Conservation (phyloP, 2,888 invertebrate genomes). For the Drosophila rubida region DNA sequence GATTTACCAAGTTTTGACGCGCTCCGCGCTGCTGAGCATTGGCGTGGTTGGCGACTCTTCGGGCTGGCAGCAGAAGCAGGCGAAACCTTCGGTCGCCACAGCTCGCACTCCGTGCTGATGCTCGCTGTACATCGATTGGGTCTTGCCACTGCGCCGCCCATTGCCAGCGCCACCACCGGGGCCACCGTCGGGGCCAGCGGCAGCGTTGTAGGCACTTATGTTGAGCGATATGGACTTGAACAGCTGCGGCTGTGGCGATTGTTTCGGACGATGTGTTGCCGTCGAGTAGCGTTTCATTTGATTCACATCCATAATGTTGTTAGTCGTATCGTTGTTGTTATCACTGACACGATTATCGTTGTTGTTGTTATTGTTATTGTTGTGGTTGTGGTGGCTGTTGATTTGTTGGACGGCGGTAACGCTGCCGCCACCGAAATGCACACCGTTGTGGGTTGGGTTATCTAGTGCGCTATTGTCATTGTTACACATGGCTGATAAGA, state of each 20-base stretch:
- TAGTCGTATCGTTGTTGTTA: constrained; percentile 31
- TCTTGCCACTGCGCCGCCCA: neutral
- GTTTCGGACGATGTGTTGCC: constrained; percentile 28
- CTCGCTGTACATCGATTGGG: constrained; percentile 1
- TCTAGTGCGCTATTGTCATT: constrained; percentile 52
- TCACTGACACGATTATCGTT: constrained; percentile 4
- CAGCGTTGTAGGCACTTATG: constrained; percentile 12
- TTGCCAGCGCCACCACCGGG: neutral
- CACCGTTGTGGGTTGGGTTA: constrained; percentile 61
- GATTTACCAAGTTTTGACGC: constrained; percentile 37
- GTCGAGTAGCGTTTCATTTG: constrained; percentile 63
- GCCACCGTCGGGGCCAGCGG: neutral
- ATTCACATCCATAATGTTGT: constrained; percentile 40
- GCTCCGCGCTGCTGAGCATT: constrained; percentile 6
- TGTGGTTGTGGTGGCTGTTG: neutral
- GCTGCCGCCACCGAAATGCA: constrained; percentile 46
- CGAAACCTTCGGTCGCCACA: constrained; percentile 54
- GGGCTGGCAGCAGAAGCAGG: constrained; percentile 59
- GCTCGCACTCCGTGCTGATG: constrained; percentile 34
- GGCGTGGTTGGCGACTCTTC: neutral
- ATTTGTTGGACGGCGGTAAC: constrained; percentile 18
- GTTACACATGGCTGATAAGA: constrained; percentile 71
- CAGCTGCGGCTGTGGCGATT: constrained; percentile 47
- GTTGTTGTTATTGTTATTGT: constrained; percentile 36
- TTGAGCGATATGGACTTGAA: constrained; percentile 63